A percentile compares a stretch with the other conserved stretches of the same genome.
phyloP scores from a whole-genome alignment of 1,140 invertebrate genomes.

The Nymphalis io region DNA sequence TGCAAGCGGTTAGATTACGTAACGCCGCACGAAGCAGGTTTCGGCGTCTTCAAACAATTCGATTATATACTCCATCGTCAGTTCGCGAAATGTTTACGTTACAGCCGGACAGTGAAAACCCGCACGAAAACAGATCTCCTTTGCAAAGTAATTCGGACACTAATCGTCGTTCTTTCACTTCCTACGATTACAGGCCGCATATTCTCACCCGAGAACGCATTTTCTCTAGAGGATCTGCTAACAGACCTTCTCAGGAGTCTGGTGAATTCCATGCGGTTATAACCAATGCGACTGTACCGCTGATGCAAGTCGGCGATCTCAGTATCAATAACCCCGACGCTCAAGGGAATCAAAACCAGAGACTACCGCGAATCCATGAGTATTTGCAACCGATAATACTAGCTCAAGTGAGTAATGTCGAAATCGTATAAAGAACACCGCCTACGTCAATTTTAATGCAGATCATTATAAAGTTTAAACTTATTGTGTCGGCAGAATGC shows the following conservation, averaged over 20 bases:
- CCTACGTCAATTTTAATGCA: not conserved
- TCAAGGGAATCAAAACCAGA: slow-evolving; percentile 51
- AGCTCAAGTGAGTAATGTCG: slow-evolving; percentile 61
- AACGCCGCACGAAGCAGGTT: slow-evolving; percentile 64
- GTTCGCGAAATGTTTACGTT: slow-evolving; percentile 71
- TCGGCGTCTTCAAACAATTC: slow-evolving; percentile 66
- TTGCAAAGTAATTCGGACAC: slow-evolving; percentile 51
- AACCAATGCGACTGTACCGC: slow-evolving; percentile 75
- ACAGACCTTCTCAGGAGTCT: slow-evolving; percentile 40
- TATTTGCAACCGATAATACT: slow-evolving; percentile 74
- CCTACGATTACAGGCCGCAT: slow-evolving; percentile 57
- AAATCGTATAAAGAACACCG: not conserved
- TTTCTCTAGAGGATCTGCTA: slow-evolving; percentile 35
- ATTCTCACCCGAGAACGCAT: slow-evolving; percentile 62
- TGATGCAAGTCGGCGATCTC: slow-evolving; percentile 83
- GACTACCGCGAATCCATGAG: slow-evolving; percentile 65
- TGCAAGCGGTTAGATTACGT: slow-evolving; percentile 64
- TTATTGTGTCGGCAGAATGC: slow-evolving; percentile 53
- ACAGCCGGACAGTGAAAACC: slow-evolving; percentile 50
- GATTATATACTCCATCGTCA: slow-evolving; percentile 67
- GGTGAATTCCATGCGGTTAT: slow-evolving; percentile 55
- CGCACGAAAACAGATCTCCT: slow-evolving; percentile 43
- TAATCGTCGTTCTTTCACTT: slow-evolving; percentile 47
- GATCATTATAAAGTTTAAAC: not conserved
- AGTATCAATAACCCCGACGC: slow-evolving; percentile 65